These are phyloP conservation scores for Ibycter americanus DNA, from an alignment of 2,797 vertebrate species.

Conservation along the genomic window DNA sequence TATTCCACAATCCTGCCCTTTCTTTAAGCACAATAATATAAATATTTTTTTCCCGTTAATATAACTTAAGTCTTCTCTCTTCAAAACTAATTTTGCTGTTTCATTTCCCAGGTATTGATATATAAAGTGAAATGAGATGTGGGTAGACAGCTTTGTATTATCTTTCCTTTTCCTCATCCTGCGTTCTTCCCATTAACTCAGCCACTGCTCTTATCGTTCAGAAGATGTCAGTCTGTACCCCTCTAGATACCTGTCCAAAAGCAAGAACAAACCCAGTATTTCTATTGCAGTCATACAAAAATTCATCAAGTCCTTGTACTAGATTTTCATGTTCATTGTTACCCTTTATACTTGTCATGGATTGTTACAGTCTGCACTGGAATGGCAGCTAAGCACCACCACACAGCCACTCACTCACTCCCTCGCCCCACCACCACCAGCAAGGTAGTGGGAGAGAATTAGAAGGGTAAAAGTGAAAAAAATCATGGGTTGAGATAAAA, in stretches of 20 bases:
- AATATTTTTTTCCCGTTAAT: not conserved
- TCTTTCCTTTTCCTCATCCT: not conserved
- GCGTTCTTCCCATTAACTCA: not conserved
- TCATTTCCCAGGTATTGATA: not conserved
- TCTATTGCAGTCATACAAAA: not conserved
- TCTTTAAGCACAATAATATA: not conserved
- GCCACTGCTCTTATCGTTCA: not conserved
- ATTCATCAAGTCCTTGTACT: not conserved
- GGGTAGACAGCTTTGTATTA: not conserved
- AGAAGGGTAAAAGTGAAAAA: not conserved
- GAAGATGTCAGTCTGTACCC: not conserved
- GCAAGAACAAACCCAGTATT: not conserved
- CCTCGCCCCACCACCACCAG: too few relatives aligned
- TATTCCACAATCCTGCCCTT: not conserved
- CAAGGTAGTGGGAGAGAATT: too few relatives aligned
- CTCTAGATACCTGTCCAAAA: not conserved
- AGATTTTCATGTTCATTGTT: not conserved
- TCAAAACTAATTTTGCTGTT: not conserved
- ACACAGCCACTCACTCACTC: not conserved
- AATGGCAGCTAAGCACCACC: not conserved
- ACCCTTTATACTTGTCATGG: not conserved
- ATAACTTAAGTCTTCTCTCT: rapidly evolving
- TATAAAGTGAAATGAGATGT: not conserved
- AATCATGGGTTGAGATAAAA: not conserved
- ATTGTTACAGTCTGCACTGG: not conserved